Evolutionary conservation across 2,888 invertebrate genomes (phyloP).

Genomic region (Danaus chrysippus): DNA sequence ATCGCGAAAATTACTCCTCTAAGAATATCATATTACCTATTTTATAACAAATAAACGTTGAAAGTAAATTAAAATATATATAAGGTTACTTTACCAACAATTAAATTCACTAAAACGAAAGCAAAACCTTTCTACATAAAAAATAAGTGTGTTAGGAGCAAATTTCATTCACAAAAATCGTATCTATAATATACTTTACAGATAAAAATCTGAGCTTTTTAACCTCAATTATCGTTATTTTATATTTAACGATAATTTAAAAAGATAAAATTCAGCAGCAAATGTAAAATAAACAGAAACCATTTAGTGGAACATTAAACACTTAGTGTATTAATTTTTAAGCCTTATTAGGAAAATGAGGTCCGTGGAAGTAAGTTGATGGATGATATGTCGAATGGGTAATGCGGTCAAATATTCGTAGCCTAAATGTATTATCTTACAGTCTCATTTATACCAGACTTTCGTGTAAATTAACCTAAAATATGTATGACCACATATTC

Average conservation of each 20-base stretch:
- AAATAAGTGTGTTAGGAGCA: not conserved
- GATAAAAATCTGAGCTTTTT: not conserved
- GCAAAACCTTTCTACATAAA: not conserved
- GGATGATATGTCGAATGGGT: conserved; percentile 45
- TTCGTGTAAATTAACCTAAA: conserved; percentile 55
- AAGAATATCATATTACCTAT: not conserved
- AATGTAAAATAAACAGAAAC: conserved; percentile 10
- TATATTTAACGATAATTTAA: conserved; percentile 13
- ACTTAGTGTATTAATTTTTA: conserved; percentile 33
- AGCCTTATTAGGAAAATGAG: conserved; percentile 47
- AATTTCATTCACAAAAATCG: not conserved
- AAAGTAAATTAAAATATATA: not conserved
- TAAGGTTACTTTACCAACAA: not conserved
- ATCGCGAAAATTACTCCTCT: conserved; percentile 30
- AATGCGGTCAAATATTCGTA: conserved; percentile 52
- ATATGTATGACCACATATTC: conserved; percentile 32
- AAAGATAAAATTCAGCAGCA: conserved; percentile 15
- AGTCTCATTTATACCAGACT: conserved; percentile 52
- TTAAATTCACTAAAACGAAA: not conserved
- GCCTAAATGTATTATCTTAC: conserved; percentile 52
- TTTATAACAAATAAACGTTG: not conserved
- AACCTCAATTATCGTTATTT: conserved; percentile 12
- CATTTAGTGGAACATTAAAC: conserved; percentile 22
- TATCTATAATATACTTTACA: conserved; percentile 5
- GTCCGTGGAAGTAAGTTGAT: conserved; percentile 49